Percentiles rank a stretch among this genome's conserved stretches.
Evolutionary conservation across 2,888 invertebrate genomes (phyloP).

Genomic region (Rhogogaster chlorosoma): DNA sequence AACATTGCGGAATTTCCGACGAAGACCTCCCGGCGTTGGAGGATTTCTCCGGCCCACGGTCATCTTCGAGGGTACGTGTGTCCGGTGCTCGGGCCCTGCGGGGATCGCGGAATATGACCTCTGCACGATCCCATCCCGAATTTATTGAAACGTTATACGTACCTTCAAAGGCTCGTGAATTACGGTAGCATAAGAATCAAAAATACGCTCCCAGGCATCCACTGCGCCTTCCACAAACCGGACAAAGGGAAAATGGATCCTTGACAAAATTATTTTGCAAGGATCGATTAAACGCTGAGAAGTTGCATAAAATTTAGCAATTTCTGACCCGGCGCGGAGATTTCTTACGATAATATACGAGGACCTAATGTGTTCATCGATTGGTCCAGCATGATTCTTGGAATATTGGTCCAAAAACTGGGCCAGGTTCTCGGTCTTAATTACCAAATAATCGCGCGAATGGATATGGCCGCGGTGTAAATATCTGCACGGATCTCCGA

Average conservation of each 20-base stretch:
- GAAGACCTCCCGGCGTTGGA: slow-evolving; percentile 40
- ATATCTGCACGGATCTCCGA: neutral
- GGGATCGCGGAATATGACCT: slow-evolving; percentile 10
- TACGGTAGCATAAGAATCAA: neutral
- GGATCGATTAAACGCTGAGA: neutral
- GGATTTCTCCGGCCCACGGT: neutral
- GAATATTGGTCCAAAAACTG: neutral
- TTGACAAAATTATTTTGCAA: no score
- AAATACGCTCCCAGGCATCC: neutral
- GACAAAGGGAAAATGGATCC: no score
- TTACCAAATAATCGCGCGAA: slow-evolving; percentile 55
- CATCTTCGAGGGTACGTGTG: neutral
- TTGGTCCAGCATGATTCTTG: neutral
- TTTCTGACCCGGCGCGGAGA: no score
- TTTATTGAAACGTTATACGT: slow-evolving; percentile 50
- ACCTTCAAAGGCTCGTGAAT: neutral
- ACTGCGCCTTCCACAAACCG: neutral
- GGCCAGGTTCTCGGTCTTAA: slow-evolving; percentile 47
- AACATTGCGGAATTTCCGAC: slow-evolving; percentile 54
- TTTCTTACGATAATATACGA: neutral
- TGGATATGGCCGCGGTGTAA: slow-evolving; percentile 21
- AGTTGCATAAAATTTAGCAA: no score
- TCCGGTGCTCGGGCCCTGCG: neutral
- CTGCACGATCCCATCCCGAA: slow-evolving; percentile 20
- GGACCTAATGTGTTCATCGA: slow-evolving; percentile 12